Evolutionary conservation across 2,797 vertebrate genomes (phyloP), one percentile per base, ranked within the genome.

Genomic region (Fistularia tabacaria): DNA sequence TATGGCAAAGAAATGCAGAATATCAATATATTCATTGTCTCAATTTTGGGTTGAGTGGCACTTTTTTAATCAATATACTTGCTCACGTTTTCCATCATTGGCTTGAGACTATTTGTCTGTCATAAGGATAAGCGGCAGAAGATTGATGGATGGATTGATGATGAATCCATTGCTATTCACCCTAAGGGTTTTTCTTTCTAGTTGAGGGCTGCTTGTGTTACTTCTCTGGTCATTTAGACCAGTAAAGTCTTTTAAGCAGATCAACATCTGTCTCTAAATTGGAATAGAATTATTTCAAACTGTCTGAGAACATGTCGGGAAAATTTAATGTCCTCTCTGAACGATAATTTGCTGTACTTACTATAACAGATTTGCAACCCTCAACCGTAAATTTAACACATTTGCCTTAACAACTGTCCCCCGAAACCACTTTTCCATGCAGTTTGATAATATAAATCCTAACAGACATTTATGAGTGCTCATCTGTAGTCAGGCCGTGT

Each of bases 401-500:
- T 83, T 85, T 79, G 72, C 74, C 75, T 75, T 73, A 83, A 85
- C 82, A 83, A 69, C 74, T 55, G 79, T 84, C 81, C 76, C 79
- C 73, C 71, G 75, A 83, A 85, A 84, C 54, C 64, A 62, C 71
- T 67, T 80, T 76, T 66, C 66, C 53, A 73, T 71, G 76, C 80
- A 66, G 71, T 81, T 82, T 83, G 80, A 77, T 70, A 51, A 76
- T 79, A 81, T 84, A 88, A 88, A 87, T 88, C 71, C 78, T 79
- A 61, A 66, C 65, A 73, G 80, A 86, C 87, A 74, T 89, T 89
- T 87, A 88, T 74, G 78, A 83, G 76, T 36, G 14, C 69, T 82
- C 77, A 78, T 87, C 65, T 75, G 76, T 64, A 56, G 68, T 82
- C 74, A 64, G 64, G 73, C 62, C 6, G 72, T 61, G 62, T 59